These are phyloP conservation scores for Diplolepis rosae DNA, from an alignment of 2,888 invertebrate genomes.

Conservation along the genomic window DNA sequence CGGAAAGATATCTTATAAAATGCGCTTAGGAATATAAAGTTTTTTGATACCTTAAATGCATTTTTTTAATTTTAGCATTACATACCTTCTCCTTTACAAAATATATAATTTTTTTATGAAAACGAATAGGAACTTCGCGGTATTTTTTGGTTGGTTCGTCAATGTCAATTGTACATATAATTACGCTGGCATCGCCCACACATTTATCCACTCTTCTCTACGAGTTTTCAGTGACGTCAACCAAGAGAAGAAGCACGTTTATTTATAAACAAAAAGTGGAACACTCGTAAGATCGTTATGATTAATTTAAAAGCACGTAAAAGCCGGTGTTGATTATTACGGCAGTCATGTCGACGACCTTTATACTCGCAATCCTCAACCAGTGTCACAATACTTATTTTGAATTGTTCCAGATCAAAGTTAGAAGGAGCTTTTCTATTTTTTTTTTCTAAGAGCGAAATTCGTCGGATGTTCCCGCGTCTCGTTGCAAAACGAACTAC, in stretches of 20 bases:
- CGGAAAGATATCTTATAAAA: neutral
- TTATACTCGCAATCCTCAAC: neutral
- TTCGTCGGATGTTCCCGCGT: neutral
- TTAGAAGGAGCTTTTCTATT: neutral
- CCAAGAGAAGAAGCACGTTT: constrained; percentile 49
- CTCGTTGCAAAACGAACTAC: neutral
- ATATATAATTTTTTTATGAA: neutral
- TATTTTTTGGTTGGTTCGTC: neutral
- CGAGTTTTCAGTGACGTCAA: neutral
- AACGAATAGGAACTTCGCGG: neutral
- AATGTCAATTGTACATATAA: neutral
- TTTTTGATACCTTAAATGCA: constrained; percentile 3
- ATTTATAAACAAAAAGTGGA: constrained; percentile 66
- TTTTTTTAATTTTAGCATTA: neutral
- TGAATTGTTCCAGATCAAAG: neutral
- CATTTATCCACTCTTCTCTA: neutral
- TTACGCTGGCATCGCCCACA: neutral
- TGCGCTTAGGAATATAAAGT: constrained; percentile 18
- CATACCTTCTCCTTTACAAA: neutral
- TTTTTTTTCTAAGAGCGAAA: neutral
- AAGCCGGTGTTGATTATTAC: neutral
- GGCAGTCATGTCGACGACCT: neutral
- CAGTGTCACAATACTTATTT: neutral
- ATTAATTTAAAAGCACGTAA: neutral
- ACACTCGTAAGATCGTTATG: constrained; percentile 35